phyloP scores from a whole-genome alignment of 2,888 invertebrate species.

The Cryptocephalus primarius region DNA sequence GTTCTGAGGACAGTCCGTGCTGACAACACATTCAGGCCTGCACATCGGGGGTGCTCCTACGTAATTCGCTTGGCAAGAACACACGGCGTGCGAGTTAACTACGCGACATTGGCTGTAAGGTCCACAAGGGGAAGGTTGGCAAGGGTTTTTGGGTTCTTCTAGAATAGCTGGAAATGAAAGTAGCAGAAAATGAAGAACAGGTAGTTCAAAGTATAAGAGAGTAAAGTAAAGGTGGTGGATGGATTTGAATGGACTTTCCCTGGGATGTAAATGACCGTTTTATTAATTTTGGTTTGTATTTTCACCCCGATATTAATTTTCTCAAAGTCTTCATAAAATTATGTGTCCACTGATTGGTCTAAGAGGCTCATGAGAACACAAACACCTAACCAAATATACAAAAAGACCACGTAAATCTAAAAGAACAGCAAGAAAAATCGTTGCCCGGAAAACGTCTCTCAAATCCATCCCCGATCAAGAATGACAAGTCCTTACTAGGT shows the following conservation, averaged over 20 bases:
- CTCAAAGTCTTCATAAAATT: no score
- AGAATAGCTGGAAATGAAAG: constrained; percentile 16
- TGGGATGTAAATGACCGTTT: no score
- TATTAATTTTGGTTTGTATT: no score
- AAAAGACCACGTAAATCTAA: no score
- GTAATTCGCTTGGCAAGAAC: constrained; percentile 68
- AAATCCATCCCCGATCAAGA: no score
- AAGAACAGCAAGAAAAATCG: no score
- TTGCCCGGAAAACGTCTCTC: no score
- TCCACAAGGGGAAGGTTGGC: constrained; percentile 65
- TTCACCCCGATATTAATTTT: no score
- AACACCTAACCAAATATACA: no score
- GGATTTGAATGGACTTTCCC: no score
- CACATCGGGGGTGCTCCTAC: constrained; percentile 68
- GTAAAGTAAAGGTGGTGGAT: background rate
- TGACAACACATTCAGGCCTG: constrained; percentile 72
- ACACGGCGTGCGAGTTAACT: constrained; percentile 63
- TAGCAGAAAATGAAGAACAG: constrained; percentile 5
- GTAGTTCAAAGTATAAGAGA: constrained; percentile 5
- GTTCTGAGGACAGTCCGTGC: constrained; percentile 71
- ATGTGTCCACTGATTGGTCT: no score
- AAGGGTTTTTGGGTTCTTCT: constrained; percentile 41
- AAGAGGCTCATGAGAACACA: no score
- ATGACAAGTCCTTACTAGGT: constrained; percentile 29
- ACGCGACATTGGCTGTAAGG: constrained; percentile 68